phyloP scores from a whole-genome alignment of 2,113 vertebrate genomes.

The Nanger granti region DNA sequence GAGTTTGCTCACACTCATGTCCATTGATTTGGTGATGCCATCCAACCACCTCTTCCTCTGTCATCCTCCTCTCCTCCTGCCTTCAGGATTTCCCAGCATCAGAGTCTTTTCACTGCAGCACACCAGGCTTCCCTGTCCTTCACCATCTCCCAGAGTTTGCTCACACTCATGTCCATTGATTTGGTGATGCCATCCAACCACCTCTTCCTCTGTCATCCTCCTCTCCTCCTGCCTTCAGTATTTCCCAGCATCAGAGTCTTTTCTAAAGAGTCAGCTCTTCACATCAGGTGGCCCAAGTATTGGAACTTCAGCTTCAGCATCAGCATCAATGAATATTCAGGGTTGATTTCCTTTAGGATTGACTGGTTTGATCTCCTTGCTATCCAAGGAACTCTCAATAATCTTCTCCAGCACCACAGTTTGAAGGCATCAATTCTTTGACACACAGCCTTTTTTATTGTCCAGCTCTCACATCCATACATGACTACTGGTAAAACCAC shows the following conservation, averaged over 20 bases:
- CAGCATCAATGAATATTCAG: not conserved
- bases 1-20: not conserved
- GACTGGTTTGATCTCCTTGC: not conserved
- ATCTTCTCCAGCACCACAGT: not conserved
- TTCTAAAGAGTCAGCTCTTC: not conserved
- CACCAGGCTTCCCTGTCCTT: not conserved
- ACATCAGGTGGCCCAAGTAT: not conserved
- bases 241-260: not conserved
- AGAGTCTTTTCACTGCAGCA: not conserved
- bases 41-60: not conserved
- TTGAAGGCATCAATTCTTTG: not conserved
- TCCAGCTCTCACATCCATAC: not conserved
- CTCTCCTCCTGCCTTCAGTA: not conserved
- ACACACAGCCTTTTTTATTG: not conserved
- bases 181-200: accelerated
- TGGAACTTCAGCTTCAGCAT: not conserved
- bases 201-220: not conserved
- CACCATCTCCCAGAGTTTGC: not conserved
- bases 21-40: not conserved
- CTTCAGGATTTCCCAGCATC: not conserved
- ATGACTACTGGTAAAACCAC: not conserved
- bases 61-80: not conserved
- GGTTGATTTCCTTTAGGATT: not conserved
- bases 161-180: not conserved
- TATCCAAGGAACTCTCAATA: not conserved